Conservation (phyloP, 2,797 vertebrate genomes). For the Manis javanica region DNA sequence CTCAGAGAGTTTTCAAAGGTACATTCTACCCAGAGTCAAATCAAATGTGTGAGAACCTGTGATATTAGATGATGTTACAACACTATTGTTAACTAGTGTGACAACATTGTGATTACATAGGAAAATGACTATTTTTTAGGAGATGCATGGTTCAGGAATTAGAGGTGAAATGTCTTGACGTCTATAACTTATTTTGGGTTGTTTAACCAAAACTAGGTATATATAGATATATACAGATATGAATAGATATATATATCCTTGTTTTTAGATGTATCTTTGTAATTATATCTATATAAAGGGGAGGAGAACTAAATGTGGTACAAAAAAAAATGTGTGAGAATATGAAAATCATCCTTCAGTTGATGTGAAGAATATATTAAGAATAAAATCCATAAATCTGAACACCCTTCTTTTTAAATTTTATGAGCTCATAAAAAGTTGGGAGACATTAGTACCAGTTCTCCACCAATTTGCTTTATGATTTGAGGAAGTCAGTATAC, state of each 20-base stretch:
- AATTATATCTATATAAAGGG: not conserved
- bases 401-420: conserved; percentile 53
- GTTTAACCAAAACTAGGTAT: not conserved
- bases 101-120: not conserved
- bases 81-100: not conserved
- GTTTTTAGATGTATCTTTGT: not conserved
- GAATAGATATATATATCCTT: not conserved
- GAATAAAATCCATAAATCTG: conserved; percentile 53
- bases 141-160: not conserved
- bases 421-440: not conserved
- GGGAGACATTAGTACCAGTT: not conserved
- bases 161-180: not conserved
- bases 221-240: not conserved
- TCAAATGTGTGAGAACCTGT: not conserved
- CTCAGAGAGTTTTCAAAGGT: not conserved
- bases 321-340: not conserved
- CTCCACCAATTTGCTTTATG: too few species aligned
- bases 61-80: not conserved
- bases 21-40: not conserved
- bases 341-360: not conserved
- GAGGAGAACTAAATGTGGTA: not conserved
- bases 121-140: not conserved
- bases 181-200: not conserved
- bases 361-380: not conserved
- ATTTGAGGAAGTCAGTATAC: not conserved